These are phyloP conservation scores for Muraenolepis orangiensis DNA, from an alignment of 2,797 vertebrate genomes.

Conservation along the genomic window DNA sequence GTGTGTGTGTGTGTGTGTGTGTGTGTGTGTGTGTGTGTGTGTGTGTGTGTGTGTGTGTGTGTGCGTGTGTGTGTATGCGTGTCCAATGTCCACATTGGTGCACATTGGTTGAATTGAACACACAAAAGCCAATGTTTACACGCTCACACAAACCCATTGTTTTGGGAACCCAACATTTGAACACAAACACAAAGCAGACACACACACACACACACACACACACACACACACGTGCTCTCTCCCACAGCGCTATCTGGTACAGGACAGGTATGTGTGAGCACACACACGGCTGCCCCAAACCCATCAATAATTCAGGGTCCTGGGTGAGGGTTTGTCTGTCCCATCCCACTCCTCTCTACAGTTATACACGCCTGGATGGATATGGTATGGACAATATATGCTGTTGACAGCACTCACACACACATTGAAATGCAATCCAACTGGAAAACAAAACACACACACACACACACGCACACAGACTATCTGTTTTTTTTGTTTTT, in stretches of 20 bases:
- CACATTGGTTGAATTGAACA: background rate
- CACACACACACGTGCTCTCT: background rate
- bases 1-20: too few relatives aligned
- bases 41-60: too few relatives aligned
- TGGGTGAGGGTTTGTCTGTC: too few relatives aligned
- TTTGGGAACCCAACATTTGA: background rate
- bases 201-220: background rate
- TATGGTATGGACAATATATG: background rate
- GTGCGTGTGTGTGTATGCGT: too few relatives aligned
- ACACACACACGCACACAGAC: background rate
- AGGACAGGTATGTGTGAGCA: too few relatives aligned
- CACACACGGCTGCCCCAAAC: background rate
- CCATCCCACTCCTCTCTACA: background rate
- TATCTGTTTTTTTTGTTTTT: background rate
- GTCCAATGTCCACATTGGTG: too few relatives aligned
- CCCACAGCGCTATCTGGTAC: background rate
- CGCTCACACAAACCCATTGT: background rate
- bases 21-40: too few relatives aligned
- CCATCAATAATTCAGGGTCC: background rate
- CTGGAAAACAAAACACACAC: background rate
- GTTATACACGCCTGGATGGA: background rate
- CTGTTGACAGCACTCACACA: background rate
- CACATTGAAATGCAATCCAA: background rate
- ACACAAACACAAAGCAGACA: constrained; percentile 6
- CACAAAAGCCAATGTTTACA: background rate